Conservation (phyloP, 2,888 invertebrate genomes). For the Drosophila birchii region DNA sequence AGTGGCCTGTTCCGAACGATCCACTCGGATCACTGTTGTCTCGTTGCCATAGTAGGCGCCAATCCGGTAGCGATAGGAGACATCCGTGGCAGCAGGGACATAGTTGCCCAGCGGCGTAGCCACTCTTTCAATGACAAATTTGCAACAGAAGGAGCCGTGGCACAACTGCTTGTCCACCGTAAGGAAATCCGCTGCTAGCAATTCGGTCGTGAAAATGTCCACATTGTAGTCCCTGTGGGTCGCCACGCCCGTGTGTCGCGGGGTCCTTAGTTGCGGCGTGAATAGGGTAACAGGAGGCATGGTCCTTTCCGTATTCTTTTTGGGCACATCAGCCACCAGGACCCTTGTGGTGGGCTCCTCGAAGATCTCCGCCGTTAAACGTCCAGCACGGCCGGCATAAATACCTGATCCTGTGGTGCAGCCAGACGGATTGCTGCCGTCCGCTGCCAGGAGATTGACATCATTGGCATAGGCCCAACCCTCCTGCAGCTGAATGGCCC, state of each 20-base stretch:
- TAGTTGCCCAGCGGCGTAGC: constrained; percentile 13
- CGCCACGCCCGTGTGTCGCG: constrained; percentile 60
- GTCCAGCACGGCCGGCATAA: constrained; percentile 84
- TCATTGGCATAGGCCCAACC: constrained; percentile 87
- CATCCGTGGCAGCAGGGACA: constrained; percentile 36
- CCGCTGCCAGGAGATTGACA: constrained; percentile 87
- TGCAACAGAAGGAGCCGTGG: constrained; percentile 81
- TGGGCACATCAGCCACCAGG: constrained; percentile 77
- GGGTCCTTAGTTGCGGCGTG: constrained; percentile 52
- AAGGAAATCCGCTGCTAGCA: constrained; percentile 55
- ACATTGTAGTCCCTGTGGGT: constrained; percentile 78
- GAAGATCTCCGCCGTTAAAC: constrained; percentile 72
- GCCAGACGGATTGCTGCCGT: constrained; percentile 85
- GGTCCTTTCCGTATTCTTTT: constrained; percentile 36
- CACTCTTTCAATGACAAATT: constrained; percentile 63
- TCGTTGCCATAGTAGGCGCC: constrained; percentile 72
- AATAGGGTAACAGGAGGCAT: constrained; percentile 51
- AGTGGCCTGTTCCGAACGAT: constrained; percentile 84
- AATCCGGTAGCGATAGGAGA: constrained; percentile 79
- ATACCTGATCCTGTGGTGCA: constrained; percentile 88
- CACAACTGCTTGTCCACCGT: constrained; percentile 29
- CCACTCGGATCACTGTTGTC: constrained; percentile 80
- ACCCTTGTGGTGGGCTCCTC: constrained; percentile 59
- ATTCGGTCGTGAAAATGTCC: constrained; percentile 67
- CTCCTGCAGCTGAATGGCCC: constrained; percentile 86